Evolutionary conservation across 2,888 invertebrate genomes (phyloP), one percentile per base, ranked within the genome.

Genomic region (Dinocampus coccinellae): DNA sequence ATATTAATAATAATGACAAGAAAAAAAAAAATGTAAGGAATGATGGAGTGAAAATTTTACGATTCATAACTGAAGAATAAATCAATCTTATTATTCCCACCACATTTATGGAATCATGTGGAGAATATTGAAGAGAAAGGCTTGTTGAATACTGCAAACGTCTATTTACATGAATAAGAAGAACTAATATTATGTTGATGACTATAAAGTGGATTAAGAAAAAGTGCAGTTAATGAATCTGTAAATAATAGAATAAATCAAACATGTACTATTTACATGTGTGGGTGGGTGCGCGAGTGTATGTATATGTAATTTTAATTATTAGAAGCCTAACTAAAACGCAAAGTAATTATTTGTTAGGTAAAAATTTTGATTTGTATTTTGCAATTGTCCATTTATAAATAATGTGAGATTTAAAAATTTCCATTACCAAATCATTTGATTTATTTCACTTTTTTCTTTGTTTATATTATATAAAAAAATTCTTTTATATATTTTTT

Each of bases 81-180:
- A 16, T n/a, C 16, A 47, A 47, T 47, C 16, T 69, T 62, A 47
- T 62, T 29, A 62, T 55, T 39, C n/a, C n/a, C 24, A 22, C 58
- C 24, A 61, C 47, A 47, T 9, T 47, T 47, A 24, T 67, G 22
- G 39, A 58, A 58, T 29, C 10, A 34, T 52, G 36, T 34, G 53
- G n/a, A 3, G 34, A 62, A 53, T 69, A 62, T 69, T 55, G 16
- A 16, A 16, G 16, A 3, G 9, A n/a, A 55, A 62, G 20, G 29
- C 69, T 55, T 39, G 53, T 55, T 36, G 20, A 55, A 36, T 55
- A 24, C 29, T 16, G 36, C 13, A 13, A n/a, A n/a, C n/a, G n/a
- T n/a, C n/a, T n/a, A n/a, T n/a, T n/a, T n/a, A n/a, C n/a, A n/a
- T n/a, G n/a, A n/a, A n/a, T n/a, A n/a, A n/a, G n/a, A n/a, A n/a